Evolutionary conservation across 2,113 vertebrate species (phyloP).

Genomic region (Corythoichthys intestinalis): DNA sequence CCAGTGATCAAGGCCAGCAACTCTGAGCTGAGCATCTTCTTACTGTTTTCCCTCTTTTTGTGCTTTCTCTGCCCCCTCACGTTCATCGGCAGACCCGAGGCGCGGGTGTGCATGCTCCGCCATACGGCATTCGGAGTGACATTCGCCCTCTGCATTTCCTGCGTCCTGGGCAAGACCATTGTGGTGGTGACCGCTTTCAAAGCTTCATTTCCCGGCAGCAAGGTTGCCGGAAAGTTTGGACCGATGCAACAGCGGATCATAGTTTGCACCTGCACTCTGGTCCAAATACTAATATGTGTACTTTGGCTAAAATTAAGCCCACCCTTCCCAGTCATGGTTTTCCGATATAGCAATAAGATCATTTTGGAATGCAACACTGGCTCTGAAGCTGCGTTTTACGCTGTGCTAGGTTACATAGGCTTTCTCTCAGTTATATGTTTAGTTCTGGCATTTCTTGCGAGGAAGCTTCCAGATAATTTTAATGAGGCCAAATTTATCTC

Average conservation of each 20-base stretch:
- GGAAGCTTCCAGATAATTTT: slow-evolving; percentile 72
- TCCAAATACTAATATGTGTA: slow-evolving; percentile 68
- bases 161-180: slow-evolving; percentile 64
- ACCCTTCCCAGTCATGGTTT: slow-evolving; percentile 65
- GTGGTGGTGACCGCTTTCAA: slow-evolving; percentile 68
- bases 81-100: slow-evolving; percentile 61
- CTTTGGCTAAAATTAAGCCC: slow-evolving; percentile 66
- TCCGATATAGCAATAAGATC: slow-evolving; percentile 54
- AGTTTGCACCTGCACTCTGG: slow-evolving; percentile 61
- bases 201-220: slow-evolving; percentile 51
- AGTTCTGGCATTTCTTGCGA: slow-evolving; percentile 66
- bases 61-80: slow-evolving; percentile 63
- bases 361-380: slow-evolving; percentile 71
- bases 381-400: slow-evolving; percentile 65
- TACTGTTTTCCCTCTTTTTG: slow-evolving; percentile 65
- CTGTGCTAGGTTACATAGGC: slow-evolving; percentile 69
- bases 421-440: slow-evolving; percentile 59
- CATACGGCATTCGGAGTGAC: slow-evolving; percentile 68
- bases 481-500: slow-evolving; percentile 75
- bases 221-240: slow-evolving; percentile 41
- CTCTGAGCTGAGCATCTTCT: slow-evolving; percentile 63
- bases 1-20: slow-evolving; percentile 67
- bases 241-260: slow-evolving; percentile 64
- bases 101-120: slow-evolving; percentile 68
- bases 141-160: slow-evolving; percentile 67